Conservation (phyloP, 2,797 vertebrate genomes). For the Notolepis coatsorum region DNA sequence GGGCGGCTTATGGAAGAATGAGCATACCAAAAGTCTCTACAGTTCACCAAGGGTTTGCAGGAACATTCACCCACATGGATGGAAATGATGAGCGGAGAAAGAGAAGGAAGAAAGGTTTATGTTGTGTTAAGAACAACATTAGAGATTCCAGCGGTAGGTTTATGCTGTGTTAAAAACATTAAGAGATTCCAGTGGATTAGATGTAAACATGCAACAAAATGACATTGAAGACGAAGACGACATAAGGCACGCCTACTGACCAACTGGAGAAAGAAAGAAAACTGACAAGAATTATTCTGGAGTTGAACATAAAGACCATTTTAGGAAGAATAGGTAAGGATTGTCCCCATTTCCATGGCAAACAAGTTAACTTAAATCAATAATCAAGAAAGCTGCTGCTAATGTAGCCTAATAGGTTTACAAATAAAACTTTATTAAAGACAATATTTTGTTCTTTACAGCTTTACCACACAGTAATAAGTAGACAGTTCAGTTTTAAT, state of each 20-base stretch:
- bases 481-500: neutral
- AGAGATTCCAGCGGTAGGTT: conserved; percentile 67
- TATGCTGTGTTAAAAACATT: conserved; percentile 71
- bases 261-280: neutral
- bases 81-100: conserved; percentile 85
- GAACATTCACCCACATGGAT: conserved; percentile 91
- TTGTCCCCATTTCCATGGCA: neutral
- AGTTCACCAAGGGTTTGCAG: conserved; percentile 91
- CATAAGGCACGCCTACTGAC: conserved; percentile 5
- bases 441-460: neutral
- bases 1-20: conserved; percentile 84
- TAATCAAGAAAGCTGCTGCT: neutral
- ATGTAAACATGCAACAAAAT: conserved; percentile 59
- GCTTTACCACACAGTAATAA: neutral
- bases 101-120: conserved; percentile 79
- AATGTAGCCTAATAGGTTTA: neutral
- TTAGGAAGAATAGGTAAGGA: neutral
- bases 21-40: conserved; percentile 95
- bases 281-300: conserved; percentile 1
- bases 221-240: conserved; percentile 35
- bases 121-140: conserved; percentile 70
- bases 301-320: neutral
- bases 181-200: conserved; percentile 61
- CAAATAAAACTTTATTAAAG: neutral
- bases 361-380: neutral